These are phyloP conservation scores for Matsumurasca onukii DNA, from an alignment of 1,140 invertebrate genomes.

Conservation along the genomic window DNA sequence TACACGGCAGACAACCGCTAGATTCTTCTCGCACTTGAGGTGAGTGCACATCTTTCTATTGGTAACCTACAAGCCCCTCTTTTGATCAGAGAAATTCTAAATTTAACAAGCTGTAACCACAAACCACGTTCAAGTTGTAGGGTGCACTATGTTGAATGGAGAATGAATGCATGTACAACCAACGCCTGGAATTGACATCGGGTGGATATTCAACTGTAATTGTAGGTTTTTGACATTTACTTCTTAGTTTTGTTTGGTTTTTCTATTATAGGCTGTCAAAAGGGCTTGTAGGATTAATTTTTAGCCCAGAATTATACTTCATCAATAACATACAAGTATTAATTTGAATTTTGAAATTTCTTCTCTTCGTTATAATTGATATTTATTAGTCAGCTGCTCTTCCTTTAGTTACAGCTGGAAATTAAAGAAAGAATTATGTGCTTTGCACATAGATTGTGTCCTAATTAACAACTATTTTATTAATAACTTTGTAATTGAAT, in stretches of 20 bases:
- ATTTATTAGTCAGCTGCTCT: too few species aligned
- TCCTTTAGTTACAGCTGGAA: too few species aligned
- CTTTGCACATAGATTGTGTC: too few species aligned
- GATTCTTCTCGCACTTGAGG: neutral
- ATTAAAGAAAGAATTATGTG: too few species aligned
- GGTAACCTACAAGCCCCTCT: constrained; percentile 19
- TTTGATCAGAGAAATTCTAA: constrained; percentile 13
- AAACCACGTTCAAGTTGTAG: constrained; percentile 23
- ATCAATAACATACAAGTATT: too few species aligned
- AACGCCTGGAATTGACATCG: neutral
- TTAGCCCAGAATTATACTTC: neutral
- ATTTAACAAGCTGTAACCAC: constrained; percentile 23
- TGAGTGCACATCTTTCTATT: constrained; percentile 14
- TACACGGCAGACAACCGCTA: neutral
- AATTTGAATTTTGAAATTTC: too few species aligned
- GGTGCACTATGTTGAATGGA: constrained; percentile 16
- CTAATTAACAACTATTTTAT: too few species aligned
- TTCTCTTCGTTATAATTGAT: too few species aligned
- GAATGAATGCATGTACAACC: constrained; percentile 7
- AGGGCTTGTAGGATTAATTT: neutral
- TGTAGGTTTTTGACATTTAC: too few species aligned
- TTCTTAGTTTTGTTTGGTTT: too few species aligned
- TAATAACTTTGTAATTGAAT: too few species aligned
- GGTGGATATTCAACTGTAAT: constrained; percentile 16
- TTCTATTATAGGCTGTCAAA: too few species aligned